phyloP scores from a whole-genome alignment of 2,888 invertebrate species.

The Lepidochrysops patricia region DNA sequence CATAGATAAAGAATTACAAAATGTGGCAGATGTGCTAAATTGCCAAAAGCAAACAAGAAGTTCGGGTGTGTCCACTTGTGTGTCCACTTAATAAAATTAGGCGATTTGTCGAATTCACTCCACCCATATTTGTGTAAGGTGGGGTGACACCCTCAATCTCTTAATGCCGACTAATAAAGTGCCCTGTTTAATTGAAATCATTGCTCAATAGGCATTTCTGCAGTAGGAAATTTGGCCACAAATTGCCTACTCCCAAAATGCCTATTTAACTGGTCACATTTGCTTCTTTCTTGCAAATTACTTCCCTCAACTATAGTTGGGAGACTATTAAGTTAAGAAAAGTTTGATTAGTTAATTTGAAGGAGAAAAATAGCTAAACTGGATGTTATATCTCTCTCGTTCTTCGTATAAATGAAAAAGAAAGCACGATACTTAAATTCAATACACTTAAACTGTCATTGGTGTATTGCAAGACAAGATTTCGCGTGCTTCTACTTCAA shows the following conservation, averaged over 20 bases:
- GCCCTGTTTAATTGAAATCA: not conserved
- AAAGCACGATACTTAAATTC: too few species aligned
- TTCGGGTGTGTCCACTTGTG: slow-evolving; percentile 29
- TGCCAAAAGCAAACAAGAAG: slow-evolving; percentile 44
- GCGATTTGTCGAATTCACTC: slow-evolving; percentile 60
- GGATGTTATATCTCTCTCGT: too few species aligned
- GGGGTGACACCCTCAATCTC: slow-evolving; percentile 30
- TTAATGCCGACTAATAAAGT: slow-evolving; percentile 11
- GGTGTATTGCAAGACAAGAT: not conserved
- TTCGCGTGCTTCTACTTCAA: slow-evolving; percentile 23
- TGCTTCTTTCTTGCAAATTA: too few species aligned
- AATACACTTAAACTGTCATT: too few species aligned
- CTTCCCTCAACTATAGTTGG: too few species aligned
- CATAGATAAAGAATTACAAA: not conserved
- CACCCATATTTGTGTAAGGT: slow-evolving; percentile 54
- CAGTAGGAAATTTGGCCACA: not conserved
- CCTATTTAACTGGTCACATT: too few species aligned
- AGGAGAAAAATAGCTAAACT: too few species aligned
- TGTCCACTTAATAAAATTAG: slow-evolving; percentile 70
- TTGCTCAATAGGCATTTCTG: not conserved
- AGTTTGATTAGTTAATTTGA: not conserved
- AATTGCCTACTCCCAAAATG: too few species aligned
- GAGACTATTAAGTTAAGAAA: too few species aligned
- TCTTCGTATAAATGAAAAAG: too few species aligned
- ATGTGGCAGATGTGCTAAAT: slow-evolving; percentile 18